phyloP scores from a whole-genome alignment of 2,113 vertebrate species.

The Corythoichthys haematopterus region DNA sequence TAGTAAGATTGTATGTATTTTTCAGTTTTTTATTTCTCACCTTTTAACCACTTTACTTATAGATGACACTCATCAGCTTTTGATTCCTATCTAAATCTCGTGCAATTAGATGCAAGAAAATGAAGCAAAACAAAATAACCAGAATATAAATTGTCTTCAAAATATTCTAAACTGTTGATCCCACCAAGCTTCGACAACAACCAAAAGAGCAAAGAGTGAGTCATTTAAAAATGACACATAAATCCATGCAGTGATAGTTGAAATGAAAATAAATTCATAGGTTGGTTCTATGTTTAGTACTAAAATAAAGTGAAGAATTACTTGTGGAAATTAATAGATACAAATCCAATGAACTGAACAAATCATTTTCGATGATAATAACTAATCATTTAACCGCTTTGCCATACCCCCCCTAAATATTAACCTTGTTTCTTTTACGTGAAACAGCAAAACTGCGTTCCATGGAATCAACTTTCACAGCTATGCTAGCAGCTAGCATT shows the following conservation, averaged over 20 bases:
- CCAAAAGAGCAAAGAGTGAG: neutral
- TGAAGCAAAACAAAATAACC: neutral
- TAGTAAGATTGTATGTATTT: no score
- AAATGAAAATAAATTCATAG: neutral
- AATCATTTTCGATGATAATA: neutral
- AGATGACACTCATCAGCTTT: neutral
- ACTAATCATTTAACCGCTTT: neutral
- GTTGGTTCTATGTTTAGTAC: neutral
- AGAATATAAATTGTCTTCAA: neutral
- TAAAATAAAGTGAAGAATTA: neutral
- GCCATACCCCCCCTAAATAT: no score
- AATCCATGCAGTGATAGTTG: neutral
- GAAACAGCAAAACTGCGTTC: neutral
- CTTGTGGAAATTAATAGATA: neutral
- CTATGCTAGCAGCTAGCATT: constrained; percentile 23
- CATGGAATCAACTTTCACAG: neutral
- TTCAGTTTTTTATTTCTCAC: no score
- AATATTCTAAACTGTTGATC: neutral
- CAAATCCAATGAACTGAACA: neutral
- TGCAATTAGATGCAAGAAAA: no score
- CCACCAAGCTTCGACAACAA: no score
- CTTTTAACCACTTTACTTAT: no score
- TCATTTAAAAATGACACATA: neutral
- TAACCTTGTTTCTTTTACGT: neutral
- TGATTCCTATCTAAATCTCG: no score